These are phyloP conservation scores for Prunella fulvescens DNA, from an alignment of 2,113 vertebrate species.

Conservation along the genomic window DNA sequence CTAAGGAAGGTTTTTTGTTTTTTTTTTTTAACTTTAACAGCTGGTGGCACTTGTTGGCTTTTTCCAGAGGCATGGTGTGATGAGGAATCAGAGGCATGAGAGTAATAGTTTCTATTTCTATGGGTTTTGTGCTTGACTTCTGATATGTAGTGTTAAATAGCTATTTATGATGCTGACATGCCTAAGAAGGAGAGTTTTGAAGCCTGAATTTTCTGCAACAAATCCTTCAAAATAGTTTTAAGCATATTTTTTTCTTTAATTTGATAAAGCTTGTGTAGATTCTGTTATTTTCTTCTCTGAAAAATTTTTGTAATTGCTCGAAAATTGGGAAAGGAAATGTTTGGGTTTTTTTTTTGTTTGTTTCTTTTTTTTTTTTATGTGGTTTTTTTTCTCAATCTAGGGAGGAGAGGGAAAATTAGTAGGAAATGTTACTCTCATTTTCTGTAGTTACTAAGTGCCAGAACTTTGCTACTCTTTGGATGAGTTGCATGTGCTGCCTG, in stretches of 20 bases:
- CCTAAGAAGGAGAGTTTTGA: neutral
- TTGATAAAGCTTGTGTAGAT: neutral
- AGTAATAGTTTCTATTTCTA: neutral
- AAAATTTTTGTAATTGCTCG: neutral
- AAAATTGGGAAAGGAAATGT: neutral
- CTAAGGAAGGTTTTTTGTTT: neutral
- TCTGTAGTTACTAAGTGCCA: neutral
- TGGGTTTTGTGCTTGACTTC: neutral
- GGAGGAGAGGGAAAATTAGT: neutral
- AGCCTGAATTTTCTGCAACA: neutral
- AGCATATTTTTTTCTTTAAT: neutral
- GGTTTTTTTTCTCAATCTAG: neutral
- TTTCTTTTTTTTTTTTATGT: neutral
- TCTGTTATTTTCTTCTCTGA: neutral
- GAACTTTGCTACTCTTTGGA: neutral
- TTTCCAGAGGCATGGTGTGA: neutral
- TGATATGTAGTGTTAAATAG: neutral
- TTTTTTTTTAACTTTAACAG: neutral
- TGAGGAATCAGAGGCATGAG: neutral
- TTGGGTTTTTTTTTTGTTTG: neutral
- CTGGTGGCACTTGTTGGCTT: neutral
- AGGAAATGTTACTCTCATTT: neutral
- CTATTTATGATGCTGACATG: neutral
- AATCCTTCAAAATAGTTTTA: neutral
- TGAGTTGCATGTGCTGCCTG: neutral